Percentiles rank a stretch among this genome's conserved stretches.
These are phyloP conservation scores for Muraenolepis orangiensis DNA, from an alignment of 2,797 vertebrate species.

Conservation along the genomic window DNA sequence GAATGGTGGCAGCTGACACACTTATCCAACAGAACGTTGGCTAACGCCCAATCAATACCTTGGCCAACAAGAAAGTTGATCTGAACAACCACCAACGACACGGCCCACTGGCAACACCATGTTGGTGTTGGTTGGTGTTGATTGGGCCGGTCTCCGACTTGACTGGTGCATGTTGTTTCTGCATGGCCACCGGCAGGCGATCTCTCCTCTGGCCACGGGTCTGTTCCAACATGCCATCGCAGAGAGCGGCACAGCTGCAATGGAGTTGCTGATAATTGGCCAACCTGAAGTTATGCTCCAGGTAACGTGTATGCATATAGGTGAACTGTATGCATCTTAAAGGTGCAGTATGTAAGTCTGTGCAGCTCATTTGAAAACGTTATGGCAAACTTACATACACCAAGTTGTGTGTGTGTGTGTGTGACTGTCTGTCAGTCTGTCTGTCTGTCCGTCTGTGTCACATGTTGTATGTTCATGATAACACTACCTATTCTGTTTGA, in stretches of 20 bases:
- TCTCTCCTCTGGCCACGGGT: conserved; percentile 70
- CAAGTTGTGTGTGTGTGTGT: neutral
- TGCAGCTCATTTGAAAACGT: neutral
- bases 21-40: too few species aligned
- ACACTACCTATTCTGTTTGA: neutral
- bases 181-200: conserved; percentile 49
- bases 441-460: neutral
- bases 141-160: neutral
- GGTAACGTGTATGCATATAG: conserved; percentile 22
- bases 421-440: neutral
- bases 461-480: neutral
- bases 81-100: too few species aligned
- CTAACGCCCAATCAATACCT: too few species aligned
- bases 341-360: neutral
- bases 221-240: conserved; percentile 71
- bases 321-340: neutral
- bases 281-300: conserved; percentile 41
- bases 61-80: too few species aligned
- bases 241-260: conserved; percentile 71
- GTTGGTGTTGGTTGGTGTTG: neutral
- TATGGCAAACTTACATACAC: too few species aligned
- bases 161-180: neutral
- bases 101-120: too few species aligned
- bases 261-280: neutral
- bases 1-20: too few species aligned